Percentiles rank a stretch among this genome's conserved stretches.
Evolutionary conservation across 2,113 vertebrate genomes (phyloP).

Genomic region (Poeciliopsis turrubarensis): DNA sequence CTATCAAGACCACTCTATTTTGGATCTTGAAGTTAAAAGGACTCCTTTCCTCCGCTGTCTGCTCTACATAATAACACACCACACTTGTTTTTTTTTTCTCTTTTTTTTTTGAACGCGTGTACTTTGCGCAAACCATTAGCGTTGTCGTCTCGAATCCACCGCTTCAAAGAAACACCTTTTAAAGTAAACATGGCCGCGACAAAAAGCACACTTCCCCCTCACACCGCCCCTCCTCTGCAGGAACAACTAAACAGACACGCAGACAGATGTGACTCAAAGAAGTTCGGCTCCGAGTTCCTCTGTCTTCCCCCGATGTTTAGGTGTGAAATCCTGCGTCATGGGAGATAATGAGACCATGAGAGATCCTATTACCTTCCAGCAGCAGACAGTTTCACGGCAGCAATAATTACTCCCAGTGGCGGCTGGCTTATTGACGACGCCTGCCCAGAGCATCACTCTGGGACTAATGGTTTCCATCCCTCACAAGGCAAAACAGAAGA

Average conservation of each 20-base stretch:
- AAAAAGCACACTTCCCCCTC: neutral
- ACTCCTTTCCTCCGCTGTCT: neutral
- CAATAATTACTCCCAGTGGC: slow-evolving; percentile 79
- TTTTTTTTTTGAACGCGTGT: neutral
- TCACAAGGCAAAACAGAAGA: slow-evolving; percentile 70
- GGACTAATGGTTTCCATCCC: slow-evolving; percentile 68
- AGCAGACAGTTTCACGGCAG: slow-evolving; percentile 57
- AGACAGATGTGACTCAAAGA: neutral
- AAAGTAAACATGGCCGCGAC: slow-evolving; percentile 5
- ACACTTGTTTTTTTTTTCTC: neutral
- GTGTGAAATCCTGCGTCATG: slow-evolving; percentile 62
- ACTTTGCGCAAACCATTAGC: neutral
- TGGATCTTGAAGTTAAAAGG: neutral
- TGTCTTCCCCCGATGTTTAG: slow-evolving; percentile 23
- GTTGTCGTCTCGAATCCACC: slow-evolving; percentile 1
- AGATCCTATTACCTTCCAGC: slow-evolving; percentile 73
- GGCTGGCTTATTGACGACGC: slow-evolving; percentile 66
- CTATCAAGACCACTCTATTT: slow-evolving; percentile 2
- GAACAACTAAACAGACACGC: neutral
- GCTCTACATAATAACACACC: slow-evolving; percentile 17
- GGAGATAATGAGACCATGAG: slow-evolving; percentile 72
- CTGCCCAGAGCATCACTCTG: slow-evolving; percentile 66
- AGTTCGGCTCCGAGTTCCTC: slow-evolving; percentile 10
- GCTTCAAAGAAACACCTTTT: slow-evolving; percentile 1
- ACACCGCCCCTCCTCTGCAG: neutral